Evolutionary conservation across 2,888 invertebrate species (phyloP).

Genomic region (Catonia carolina): DNA sequence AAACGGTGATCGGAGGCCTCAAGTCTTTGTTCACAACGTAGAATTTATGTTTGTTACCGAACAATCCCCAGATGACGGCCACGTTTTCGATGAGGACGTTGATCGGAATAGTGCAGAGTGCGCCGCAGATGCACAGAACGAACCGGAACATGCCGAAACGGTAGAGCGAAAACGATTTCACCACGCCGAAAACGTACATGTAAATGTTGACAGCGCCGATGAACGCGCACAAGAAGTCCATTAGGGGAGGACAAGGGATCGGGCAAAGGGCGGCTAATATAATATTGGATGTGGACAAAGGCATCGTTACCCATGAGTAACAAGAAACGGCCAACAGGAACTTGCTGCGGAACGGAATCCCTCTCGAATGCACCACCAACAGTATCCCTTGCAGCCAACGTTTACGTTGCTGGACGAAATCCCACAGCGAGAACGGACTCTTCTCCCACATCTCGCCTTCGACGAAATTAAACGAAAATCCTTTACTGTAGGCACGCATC

Average conservation of each 20-base stretch:
- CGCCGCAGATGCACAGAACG: conserved; percentile 72
- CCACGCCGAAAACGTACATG: conserved; percentile 97
- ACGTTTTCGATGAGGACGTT: conserved; percentile 92
- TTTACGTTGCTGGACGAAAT: conserved; percentile 93
- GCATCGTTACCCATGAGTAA: conserved; percentile 95
- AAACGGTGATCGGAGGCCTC: conserved; percentile 60
- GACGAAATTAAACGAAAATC: conserved; percentile 89
- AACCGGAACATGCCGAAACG: conserved; percentile 76
- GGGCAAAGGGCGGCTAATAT: conserved; percentile 78
- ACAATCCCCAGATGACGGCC: conserved; percentile 89
- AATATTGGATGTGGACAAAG: conserved; percentile 84
- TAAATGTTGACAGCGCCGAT: conserved; percentile 92
- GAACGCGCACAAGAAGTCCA: conserved; percentile 84
- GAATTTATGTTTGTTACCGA: conserved; percentile 93
- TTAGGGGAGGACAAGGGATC: conserved; percentile 72
- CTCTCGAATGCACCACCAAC: conserved; percentile 78
- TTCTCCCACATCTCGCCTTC: conserved; percentile 99
- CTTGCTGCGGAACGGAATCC: conserved; percentile 72
- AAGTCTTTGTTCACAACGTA: conserved; percentile 94
- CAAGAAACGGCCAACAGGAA: conserved; percentile 78
- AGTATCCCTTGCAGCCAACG: conserved; percentile 92
- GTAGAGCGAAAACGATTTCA: conserved; percentile 88
- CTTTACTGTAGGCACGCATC: conserved; percentile 87
- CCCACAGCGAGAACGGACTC: conserved; percentile 89
- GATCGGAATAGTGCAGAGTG: conserved; percentile 84